A percentile compares a stretch with the other conserved stretches of the same genome.
Conservation (phyloP, 1,140 invertebrate genomes). For the Sinonovacula constricta region DNA sequence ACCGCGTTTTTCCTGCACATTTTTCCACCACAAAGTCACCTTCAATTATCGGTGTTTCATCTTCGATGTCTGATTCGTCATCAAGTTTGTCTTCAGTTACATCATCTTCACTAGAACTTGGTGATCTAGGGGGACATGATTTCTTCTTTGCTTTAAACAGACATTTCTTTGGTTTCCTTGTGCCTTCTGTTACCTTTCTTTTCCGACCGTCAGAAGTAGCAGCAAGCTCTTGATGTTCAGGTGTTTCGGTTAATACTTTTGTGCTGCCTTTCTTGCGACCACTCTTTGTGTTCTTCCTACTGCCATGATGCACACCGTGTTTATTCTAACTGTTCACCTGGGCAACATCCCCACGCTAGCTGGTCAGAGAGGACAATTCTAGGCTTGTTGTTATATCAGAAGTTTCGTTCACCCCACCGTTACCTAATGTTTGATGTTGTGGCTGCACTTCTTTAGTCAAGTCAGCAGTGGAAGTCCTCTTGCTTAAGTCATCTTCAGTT, state of each 20-base stretch:
- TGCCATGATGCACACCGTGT: not conserved
- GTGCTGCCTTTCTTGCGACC: not conserved
- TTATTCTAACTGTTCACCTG: not conserved
- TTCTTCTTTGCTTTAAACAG: not conserved
- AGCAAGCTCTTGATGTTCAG: not conserved
- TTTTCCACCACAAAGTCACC: constrained; percentile 29
- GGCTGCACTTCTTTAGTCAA: not conserved
- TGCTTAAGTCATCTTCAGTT: not conserved
- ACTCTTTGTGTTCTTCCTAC: not conserved
- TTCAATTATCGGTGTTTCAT: constrained; percentile 1
- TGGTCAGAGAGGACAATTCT: not conserved
- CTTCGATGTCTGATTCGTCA: not conserved
- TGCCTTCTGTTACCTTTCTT: not conserved
- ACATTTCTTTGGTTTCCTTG: not conserved
- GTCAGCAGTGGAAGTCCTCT: not conserved
- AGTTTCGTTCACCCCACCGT: not conserved
- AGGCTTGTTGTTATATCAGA: not conserved
- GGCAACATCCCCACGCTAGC: not conserved
- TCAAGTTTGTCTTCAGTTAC: not conserved
- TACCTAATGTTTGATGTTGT: not conserved
- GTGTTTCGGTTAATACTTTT: constrained; percentile 2
- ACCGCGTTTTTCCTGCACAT: constrained; percentile 8
- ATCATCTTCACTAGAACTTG: not conserved
- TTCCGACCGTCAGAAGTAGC: not conserved
- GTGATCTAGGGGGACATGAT: not conserved